These are phyloP conservation scores for Natator depressus DNA, from an alignment of 2,113 vertebrate genomes.

Conservation along the genomic window DNA sequence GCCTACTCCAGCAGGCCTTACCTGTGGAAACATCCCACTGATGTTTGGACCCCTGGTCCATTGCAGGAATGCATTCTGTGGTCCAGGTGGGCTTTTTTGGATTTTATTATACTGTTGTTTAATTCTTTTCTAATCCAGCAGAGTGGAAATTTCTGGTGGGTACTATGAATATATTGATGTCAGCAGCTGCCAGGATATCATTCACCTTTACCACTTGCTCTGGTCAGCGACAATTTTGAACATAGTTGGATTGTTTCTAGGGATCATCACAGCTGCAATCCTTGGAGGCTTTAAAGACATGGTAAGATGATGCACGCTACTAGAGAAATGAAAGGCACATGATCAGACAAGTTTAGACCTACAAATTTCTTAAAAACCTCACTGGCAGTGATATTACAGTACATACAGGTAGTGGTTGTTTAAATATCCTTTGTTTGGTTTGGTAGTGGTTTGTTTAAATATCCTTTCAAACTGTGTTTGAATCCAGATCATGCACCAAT, in stretches of 20 bases:
- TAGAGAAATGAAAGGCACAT: background rate
- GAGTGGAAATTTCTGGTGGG: conserved; percentile 87
- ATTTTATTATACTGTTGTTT: background rate
- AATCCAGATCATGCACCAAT: background rate
- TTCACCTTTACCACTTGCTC: conserved; percentile 95
- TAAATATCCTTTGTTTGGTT: background rate
- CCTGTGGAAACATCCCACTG: fast-evolving
- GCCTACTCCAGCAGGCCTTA: background rate
- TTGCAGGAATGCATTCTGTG: background rate
- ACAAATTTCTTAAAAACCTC: background rate
- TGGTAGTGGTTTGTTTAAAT: background rate
- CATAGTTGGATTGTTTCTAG: conserved; percentile 93
- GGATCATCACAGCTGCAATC: conserved; percentile 97
- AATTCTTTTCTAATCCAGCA: conserved; percentile 67
- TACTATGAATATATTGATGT: conserved; percentile 98
- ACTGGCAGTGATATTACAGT: background rate
- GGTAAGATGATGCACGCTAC: conserved; percentile 78
- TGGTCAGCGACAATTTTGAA: conserved; percentile 98
- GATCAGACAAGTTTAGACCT: background rate
- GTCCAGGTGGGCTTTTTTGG: background rate
- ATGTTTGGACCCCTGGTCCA: background rate
- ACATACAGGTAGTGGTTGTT: background rate
- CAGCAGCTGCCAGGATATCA: conserved; percentile 96
- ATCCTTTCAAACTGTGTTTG: background rate
- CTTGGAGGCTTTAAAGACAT: conserved; percentile 98